Conservation (phyloP, 1,140 invertebrate species). For the Sycobia sp. region DNA sequence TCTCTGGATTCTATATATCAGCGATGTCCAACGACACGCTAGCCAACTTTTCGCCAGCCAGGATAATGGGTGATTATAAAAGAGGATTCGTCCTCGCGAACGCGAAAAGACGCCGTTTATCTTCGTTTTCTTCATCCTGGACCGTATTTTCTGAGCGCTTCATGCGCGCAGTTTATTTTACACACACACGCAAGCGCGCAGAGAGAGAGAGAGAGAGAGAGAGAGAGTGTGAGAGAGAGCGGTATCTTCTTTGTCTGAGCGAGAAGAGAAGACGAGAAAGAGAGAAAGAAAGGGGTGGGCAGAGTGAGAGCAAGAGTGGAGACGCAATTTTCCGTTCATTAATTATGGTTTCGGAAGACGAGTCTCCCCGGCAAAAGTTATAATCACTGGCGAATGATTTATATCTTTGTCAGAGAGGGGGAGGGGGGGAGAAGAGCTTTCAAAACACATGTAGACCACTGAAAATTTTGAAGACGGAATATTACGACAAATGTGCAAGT, state of each 20-base stretch:
- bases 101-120: conserved; percentile 2
- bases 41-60: neutral
- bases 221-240: too few species aligned
- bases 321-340: conserved; percentile 16
- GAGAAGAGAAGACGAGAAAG: too few species aligned
- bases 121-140: conserved; percentile 4
- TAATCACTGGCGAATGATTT: conserved; percentile 13
- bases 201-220: too few species aligned
- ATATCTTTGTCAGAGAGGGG: neutral
- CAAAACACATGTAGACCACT: too few species aligned
- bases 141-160: neutral
- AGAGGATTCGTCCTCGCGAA: conserved; percentile 23
- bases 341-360: conserved; percentile 11
- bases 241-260: too few species aligned
- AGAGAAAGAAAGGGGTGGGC: neutral
- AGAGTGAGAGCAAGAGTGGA: neutral
- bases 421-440: too few species aligned
- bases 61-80: conserved; percentile 24
- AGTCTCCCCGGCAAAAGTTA: conserved; percentile 1
- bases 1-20: too few species aligned
- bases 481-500: too few species aligned
- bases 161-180: neutral
- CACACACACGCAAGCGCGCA: too few species aligned
- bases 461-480: too few species aligned
- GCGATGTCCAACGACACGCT: too few species aligned